phyloP scores from a whole-genome alignment of 2,888 invertebrate genomes.

The Caenorhabditis sp. region DNA sequence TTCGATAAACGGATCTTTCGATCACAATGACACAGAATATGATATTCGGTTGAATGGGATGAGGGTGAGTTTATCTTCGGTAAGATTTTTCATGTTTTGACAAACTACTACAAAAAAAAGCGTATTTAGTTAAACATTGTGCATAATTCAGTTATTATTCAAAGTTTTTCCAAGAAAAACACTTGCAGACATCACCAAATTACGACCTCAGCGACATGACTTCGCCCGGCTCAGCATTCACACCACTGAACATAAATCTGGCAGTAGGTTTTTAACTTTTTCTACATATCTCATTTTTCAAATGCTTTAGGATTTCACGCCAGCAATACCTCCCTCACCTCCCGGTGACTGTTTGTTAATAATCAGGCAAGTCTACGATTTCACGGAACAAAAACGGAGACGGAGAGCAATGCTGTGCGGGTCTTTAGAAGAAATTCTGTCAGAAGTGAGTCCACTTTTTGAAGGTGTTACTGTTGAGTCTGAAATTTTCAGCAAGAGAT shows the following conservation, averaged over 20 bases:
- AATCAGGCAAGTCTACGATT: conserved; percentile 53
- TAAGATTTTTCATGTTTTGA: no score
- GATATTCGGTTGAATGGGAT: conserved; percentile 20
- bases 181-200: conserved; percentile 42
- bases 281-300: neutral
- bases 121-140: no score
- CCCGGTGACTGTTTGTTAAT: conserved; percentile 56
- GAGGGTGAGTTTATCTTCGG: conserved; percentile 20
- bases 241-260: conserved; percentile 42
- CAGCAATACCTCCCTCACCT: conserved; percentile 63
- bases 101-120: no score
- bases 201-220: conserved; percentile 54
- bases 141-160: no score
- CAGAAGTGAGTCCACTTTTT: conserved; percentile 54
- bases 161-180: neutral
- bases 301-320: conserved; percentile 56
- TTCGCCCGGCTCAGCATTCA: conserved; percentile 54
- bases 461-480: neutral
- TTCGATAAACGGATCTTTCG: conserved; percentile 40
- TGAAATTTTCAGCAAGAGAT: conserved; percentile 49
- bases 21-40: conserved; percentile 39
- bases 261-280: conserved; percentile 16
- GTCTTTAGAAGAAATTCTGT: conserved; percentile 73
- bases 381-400: conserved; percentile 71
- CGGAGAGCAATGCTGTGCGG: conserved; percentile 73